These are phyloP conservation scores for Rattus norvegicus DNA, from an alignment of 2,113 vertebrate genomes.

Conservation along the genomic window GRCr8 NC_086033.1:87149501-87150000, in stretches of 20 bases:
- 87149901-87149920: no score
- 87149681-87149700: background rate
- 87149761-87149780: background rate
- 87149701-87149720: background rate
- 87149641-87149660: background rate
- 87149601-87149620: background rate
- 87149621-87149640: background rate
- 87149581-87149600: background rate
- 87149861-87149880: no score
- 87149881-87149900: no score
- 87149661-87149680: background rate
- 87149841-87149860: no score
- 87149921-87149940: no score
- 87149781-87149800: background rate
- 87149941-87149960: no score
- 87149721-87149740: background rate
- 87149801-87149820: background rate
- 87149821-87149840: background rate
- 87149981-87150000: no score
- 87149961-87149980: no score
- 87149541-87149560: background rate
- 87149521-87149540: background rate
- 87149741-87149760: slow-evolving; percentile 12
- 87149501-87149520: slow-evolving; percentile 3
- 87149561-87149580: background rate